phyloP scores from a whole-genome alignment of 2,797 vertebrate genomes.

The Gadopsis marmoratus region DNA sequence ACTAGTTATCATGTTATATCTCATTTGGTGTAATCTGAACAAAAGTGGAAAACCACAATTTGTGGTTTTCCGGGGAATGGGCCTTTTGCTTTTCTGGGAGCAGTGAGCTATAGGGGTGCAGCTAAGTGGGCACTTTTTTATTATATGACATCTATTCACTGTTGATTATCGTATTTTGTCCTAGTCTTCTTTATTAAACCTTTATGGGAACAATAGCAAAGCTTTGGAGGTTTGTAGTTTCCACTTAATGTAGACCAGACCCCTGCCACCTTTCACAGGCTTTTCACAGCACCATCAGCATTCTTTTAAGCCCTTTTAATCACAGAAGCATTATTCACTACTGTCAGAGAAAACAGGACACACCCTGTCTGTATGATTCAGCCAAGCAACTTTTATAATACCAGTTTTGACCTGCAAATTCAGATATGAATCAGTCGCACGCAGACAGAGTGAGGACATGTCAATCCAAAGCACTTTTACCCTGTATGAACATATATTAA shows the following conservation, averaged over 20 bases:
- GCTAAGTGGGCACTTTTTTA: background rate
- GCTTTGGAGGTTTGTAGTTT: conserved; percentile 14
- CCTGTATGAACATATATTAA: background rate
- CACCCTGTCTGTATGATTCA: conserved; percentile 62
- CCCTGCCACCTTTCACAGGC: background rate
- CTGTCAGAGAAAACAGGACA: conserved; percentile 55
- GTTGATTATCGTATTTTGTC: background rate
- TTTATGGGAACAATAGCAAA: background rate
- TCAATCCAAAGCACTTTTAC: conserved; percentile 35
- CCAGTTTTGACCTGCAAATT: conserved; percentile 52
- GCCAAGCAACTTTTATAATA: conserved; percentile 35
- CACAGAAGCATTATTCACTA: conserved; percentile 65
- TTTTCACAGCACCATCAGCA: conserved; percentile 30
- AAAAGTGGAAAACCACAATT: background rate
- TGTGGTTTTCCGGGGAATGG: background rate
- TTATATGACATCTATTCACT: background rate
- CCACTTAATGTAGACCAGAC: background rate
- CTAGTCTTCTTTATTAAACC: background rate
- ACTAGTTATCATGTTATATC: background rate
- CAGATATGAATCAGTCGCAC: conserved; percentile 33
- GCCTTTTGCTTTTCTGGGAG: background rate
- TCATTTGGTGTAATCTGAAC: background rate
- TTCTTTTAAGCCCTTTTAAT: conserved; percentile 55
- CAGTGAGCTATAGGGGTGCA: background rate
- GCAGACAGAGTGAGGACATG: conserved; percentile 1